Conservation (phyloP, 1,140 invertebrate genomes). For the Eueides isabella region DNA sequence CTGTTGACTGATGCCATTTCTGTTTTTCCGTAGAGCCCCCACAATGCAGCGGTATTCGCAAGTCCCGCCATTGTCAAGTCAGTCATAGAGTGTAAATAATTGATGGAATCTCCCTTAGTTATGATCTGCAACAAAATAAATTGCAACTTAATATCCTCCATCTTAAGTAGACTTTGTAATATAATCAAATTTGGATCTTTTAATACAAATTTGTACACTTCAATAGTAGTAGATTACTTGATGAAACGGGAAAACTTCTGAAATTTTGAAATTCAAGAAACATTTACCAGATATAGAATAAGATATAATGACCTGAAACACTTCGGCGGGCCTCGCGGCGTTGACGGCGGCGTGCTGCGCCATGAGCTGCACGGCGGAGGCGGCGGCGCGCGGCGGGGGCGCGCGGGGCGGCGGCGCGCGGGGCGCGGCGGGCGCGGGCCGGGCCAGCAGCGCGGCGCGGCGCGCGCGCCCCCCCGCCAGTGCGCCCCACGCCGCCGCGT, state of each 20-base stretch:
- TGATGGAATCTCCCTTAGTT: conserved; percentile 91
- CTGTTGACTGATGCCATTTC: conserved; percentile 90
- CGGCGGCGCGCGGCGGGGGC: conserved; percentile 58
- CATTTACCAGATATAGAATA: no score
- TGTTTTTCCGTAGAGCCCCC: conserved; percentile 93
- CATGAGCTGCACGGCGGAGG: conserved; percentile 62
- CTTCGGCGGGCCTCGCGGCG: conserved; percentile 55
- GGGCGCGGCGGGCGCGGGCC: conserved; percentile 50
- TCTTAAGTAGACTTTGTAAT: not conserved
- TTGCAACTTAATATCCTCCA: not conserved
- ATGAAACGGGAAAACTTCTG: no score
- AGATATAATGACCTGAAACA: conserved; percentile 57
- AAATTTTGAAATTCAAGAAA: no score
- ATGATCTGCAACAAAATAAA: conserved; percentile 85
- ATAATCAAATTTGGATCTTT: not conserved
- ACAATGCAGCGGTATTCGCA: conserved; percentile 91
- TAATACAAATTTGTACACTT: no score
- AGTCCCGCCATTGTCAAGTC: conserved; percentile 91
- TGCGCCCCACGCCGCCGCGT: conserved; percentile 92
- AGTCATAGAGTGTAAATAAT: conserved; percentile 91
- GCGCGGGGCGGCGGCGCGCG: conserved; percentile 46
- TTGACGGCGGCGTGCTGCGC: conserved; percentile 70
- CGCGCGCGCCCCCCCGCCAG: conserved; percentile 75
- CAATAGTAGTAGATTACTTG: no score
- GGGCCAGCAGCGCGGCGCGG: conserved; percentile 56